phyloP scores from a whole-genome alignment of 2,113 vertebrate genomes.

The Ammodytes marinus region DNA sequence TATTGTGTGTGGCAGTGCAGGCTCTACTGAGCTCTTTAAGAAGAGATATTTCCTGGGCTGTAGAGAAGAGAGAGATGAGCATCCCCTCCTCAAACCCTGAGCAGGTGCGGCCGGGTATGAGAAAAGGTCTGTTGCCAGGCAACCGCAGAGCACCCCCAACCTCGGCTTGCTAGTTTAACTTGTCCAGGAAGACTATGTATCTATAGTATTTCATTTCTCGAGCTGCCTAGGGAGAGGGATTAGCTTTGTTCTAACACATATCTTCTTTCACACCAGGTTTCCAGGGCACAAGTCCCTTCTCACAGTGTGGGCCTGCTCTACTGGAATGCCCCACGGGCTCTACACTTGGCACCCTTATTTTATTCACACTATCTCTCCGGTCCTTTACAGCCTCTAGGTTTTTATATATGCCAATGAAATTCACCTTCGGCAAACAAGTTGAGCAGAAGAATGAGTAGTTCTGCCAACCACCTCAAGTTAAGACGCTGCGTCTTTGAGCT shows the following conservation, averaged over 20 bases:
- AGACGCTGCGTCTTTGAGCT: neutral
- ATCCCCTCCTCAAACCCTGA: conserved; percentile 55
- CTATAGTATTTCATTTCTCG: conserved; percentile 40
- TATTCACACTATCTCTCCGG: conserved; percentile 11
- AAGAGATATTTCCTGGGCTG: conserved; percentile 14
- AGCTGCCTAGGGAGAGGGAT: conserved; percentile 13
- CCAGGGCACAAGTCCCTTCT: neutral
- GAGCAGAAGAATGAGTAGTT: neutral
- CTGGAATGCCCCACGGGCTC: conserved; percentile 38
- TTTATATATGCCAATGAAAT: conserved; percentile 24
- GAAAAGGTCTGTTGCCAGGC: conserved; percentile 72
- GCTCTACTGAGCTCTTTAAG: neutral
- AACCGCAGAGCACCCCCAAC: conserved; percentile 59
- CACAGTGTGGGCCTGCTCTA: neutral
- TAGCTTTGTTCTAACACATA: conserved; percentile 32
- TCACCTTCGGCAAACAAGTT: neutral
- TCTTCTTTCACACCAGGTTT: conserved; percentile 9
- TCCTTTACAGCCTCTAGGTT: neutral
- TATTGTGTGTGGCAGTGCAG: neutral
- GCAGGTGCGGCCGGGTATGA: conserved; percentile 24
- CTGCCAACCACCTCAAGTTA: neutral
- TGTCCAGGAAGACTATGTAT: conserved; percentile 38
- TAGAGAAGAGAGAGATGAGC: conserved; percentile 10
- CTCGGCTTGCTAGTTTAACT: conserved; percentile 43
- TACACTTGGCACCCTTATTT: conserved; percentile 5